A percentile compares a stretch with the other conserved stretches of the same genome.
Evolutionary conservation across 2,797 vertebrate species (phyloP).

Genomic region (Ambastaia sidthimunki): DNA sequence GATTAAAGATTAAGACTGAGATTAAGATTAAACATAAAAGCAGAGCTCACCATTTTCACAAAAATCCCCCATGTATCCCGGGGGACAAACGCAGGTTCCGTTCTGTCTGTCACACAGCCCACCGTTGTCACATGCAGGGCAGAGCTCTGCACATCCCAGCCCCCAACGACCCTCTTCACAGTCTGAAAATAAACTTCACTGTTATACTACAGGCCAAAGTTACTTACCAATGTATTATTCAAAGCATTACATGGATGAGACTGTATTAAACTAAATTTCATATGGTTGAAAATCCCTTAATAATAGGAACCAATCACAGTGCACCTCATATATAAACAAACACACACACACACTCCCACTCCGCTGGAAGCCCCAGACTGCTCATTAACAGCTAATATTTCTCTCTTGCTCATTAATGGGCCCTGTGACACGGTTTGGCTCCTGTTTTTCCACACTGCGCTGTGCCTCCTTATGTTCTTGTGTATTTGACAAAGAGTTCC

Average conservation of each 20-base stretch:
- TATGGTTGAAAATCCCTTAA: background rate
- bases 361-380: slow-evolving; percentile 24
- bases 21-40: background rate
- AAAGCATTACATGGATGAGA: background rate
- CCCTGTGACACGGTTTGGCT: background rate
- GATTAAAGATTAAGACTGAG: background rate
- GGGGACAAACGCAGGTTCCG: slow-evolving; percentile 75
- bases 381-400: slow-evolving; percentile 27
- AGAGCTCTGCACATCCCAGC: slow-evolving; percentile 78
- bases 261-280: background rate
- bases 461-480: slow-evolving; percentile 35
- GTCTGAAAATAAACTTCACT: slow-evolving; percentile 65
- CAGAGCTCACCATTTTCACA: slow-evolving; percentile 78
- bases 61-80: slow-evolving; percentile 74
- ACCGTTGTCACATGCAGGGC: slow-evolving; percentile 73
- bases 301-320: background rate
- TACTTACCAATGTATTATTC: too few species aligned
- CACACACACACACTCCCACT: slow-evolving; percentile 6
- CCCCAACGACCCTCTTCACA: slow-evolving; percentile 84
- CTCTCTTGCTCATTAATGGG: too few species aligned
- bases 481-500: slow-evolving; percentile 24
- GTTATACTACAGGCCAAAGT: background rate
- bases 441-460: background rate
- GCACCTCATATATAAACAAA: slow-evolving; percentile 14
- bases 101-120: slow-evolving; percentile 73